phyloP scores from a whole-genome alignment of 2,797 vertebrate genomes.

The Notamacropus eugenii region DNA sequence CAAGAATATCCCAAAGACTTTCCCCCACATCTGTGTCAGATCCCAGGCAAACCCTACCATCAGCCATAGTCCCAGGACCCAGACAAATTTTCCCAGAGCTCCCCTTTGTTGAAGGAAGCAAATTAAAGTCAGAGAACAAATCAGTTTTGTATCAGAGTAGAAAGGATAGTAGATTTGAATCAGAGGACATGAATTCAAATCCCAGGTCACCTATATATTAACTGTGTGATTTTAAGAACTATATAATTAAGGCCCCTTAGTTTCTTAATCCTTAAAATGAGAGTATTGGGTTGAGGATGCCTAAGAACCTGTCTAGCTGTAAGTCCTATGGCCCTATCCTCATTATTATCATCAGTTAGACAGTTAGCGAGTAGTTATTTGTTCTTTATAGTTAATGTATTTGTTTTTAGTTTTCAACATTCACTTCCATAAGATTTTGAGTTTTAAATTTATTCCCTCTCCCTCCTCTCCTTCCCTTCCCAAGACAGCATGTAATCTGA shows the following conservation, averaged over 20 bases:
- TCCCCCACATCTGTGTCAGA: not conserved
- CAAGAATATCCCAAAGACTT: not conserved
- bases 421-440: no score
- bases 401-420: no score
- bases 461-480: no score
- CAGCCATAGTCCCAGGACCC: not conserved
- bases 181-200: not conserved
- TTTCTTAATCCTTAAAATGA: not conserved
- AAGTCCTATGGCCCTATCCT: not conserved
- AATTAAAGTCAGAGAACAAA: not conserved
- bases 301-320: not conserved
- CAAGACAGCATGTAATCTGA: no score
- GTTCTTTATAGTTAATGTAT: no score
- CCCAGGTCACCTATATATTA: not conserved
- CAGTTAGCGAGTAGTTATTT: not conserved
- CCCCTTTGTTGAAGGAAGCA: not conserved
- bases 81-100: not conserved
- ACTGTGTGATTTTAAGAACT: not conserved
- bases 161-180: not conserved
- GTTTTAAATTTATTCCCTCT: no score
- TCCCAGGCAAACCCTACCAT: not conserved
- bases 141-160: not conserved
- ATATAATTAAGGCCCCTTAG: not conserved
- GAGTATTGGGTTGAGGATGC: not conserved
- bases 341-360: not conserved